A percentile compares a stretch with the other conserved stretches of the same genome.
phyloP scores from a whole-genome alignment of 2,888 invertebrate genomes.

The Melanotus villosus region DNA sequence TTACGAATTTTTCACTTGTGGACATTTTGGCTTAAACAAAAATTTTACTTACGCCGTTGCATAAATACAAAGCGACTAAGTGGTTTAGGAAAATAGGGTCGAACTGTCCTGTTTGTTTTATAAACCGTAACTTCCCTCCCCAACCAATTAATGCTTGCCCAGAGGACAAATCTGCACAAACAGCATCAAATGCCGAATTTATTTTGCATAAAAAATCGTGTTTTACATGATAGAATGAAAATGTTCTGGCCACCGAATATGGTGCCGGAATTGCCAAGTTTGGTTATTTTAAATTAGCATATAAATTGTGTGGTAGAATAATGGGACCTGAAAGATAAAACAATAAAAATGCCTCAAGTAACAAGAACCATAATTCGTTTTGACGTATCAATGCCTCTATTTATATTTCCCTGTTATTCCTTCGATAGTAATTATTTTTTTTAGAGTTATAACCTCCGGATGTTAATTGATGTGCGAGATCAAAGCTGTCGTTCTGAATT shows the following conservation, averaged over 20 bases:
- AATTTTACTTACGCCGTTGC: conserved; percentile 19
- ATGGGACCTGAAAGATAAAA: conserved; percentile 30
- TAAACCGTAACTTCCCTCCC: conserved; percentile 29
- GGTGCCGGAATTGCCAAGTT: conserved; percentile 35
- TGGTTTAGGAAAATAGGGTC: conserved; percentile 31
- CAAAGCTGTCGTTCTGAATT: not conserved
- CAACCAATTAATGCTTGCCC: conserved; percentile 36
- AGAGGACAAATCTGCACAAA: conserved; percentile 38
- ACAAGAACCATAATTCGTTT: conserved; percentile 1
- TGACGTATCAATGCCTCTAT: not conserved
- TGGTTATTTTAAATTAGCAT: conserved; percentile 44
- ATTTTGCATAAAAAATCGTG: conserved; percentile 39
- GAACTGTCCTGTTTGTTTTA: conserved; percentile 35
- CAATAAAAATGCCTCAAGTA: conserved; percentile 26
- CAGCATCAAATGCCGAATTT: conserved; percentile 34
- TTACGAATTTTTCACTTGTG: conserved; percentile 15
- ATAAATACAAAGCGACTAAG: conserved; percentile 25
- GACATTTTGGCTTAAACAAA: conserved; percentile 20
- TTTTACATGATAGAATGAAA: conserved; percentile 38
- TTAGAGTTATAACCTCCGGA: not conserved
- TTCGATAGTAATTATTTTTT: not conserved
- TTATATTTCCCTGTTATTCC: not conserved
- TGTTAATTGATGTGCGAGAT: not conserved
- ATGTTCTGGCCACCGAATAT: conserved; percentile 38
- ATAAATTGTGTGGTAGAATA: conserved; percentile 39